Conservation (phyloP, 2,888 invertebrate genomes). For the Heliconius erato region DNA sequence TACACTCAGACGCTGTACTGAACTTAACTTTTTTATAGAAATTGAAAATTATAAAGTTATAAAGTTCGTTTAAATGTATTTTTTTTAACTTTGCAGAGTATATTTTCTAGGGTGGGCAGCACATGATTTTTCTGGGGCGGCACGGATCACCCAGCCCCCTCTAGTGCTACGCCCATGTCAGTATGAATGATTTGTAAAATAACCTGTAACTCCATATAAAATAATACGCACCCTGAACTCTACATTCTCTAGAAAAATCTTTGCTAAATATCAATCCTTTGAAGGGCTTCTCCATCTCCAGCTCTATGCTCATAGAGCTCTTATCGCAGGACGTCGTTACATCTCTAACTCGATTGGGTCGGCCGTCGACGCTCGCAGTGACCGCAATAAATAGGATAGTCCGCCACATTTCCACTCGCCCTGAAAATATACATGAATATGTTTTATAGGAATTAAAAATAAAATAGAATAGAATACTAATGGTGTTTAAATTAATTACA, state of each 20-base stretch:
- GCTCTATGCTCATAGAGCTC: slow-evolving; percentile 86
- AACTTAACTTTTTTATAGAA: no score
- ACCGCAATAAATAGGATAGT: slow-evolving; percentile 64
- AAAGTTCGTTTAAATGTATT: no score
- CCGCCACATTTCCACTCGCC: slow-evolving; percentile 74
- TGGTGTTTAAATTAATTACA: no score
- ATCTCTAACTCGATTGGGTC: slow-evolving; percentile 85
- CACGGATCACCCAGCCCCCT: no score
- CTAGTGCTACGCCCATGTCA: no score
- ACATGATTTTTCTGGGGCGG: no score
- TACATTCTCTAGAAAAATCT: slow-evolving; percentile 91
- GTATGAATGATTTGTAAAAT: no score
- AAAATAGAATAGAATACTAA: not conserved
- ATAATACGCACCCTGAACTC: slow-evolving; percentile 81
- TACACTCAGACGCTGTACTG: no score
- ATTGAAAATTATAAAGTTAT: no score
- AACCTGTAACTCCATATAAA: not conserved
- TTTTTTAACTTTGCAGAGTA: no score
- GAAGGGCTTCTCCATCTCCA: slow-evolving; percentile 88
- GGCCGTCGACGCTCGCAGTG: slow-evolving; percentile 61
- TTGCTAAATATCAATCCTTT: slow-evolving; percentile 91
- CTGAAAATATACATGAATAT: slow-evolving; percentile 58
- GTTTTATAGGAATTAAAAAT: not conserved
- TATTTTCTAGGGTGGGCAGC: no score
- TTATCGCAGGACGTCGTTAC: slow-evolving; percentile 88